Percentiles rank a stretch among this genome's conserved stretches.
Evolutionary conservation across 2,888 invertebrate species (phyloP).

Genomic region (Limnephilus auricula): DNA sequence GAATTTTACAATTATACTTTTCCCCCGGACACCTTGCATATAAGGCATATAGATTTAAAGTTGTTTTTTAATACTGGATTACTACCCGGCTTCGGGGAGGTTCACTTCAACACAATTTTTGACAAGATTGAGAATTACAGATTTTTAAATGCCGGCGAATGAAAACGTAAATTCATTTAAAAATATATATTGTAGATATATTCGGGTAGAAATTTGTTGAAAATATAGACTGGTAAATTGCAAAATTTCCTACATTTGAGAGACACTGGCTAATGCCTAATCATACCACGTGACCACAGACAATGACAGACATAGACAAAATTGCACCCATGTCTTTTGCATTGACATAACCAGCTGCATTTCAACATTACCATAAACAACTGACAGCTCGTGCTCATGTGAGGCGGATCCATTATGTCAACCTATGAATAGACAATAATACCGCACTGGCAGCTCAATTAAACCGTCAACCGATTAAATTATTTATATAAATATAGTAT

Average conservation of each 20-base stretch:
- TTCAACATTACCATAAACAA: slow-evolving; percentile 35
- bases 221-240: no score
- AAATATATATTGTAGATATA: no score
- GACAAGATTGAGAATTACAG: no score
- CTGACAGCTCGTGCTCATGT: neutral
- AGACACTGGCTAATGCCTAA: neutral
- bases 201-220: no score
- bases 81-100: no score
- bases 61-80: no score
- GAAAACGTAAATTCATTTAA: no score
- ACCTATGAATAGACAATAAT: neutral
- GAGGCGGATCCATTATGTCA: neutral
- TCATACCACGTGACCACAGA: neutral
- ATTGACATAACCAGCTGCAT: slow-evolving; percentile 5
- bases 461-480: neutral
- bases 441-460: neutral
- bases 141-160: no score
- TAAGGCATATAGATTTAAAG: no score
- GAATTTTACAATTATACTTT: no score
- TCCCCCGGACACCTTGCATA: no score
- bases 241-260: neutral
- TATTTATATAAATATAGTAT: neutral
- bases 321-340: slow-evolving; percentile 26
- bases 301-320: neutral
- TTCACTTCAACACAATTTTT: no score